These are phyloP conservation scores for Elymnias hypermnestra DNA, from an alignment of 1,140 invertebrate genomes.

Conservation along the genomic window DNA sequence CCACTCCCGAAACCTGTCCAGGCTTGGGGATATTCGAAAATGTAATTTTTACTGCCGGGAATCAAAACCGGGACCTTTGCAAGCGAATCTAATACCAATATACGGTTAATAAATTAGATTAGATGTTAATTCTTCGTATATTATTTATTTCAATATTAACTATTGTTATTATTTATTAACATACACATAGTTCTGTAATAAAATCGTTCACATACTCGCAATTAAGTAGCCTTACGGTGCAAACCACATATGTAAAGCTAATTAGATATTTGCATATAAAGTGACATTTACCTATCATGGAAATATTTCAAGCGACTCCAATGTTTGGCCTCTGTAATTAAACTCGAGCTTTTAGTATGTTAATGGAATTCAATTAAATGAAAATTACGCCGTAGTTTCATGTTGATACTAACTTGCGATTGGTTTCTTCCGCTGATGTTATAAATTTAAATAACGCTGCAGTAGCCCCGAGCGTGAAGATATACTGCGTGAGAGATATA, in stretches of 20 bases:
- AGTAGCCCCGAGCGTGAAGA: constrained; percentile 16
- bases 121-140: too few species aligned
- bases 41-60: too few species aligned
- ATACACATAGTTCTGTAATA: too few species aligned
- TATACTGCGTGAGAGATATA: constrained; percentile 2
- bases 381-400: constrained; percentile 48
- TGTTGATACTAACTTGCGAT: constrained; percentile 54
- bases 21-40: too few species aligned
- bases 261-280: constrained; percentile 44
- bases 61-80: too few species aligned
- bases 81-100: too few species aligned
- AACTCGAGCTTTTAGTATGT: constrained; percentile 59
- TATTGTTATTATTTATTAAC: too few species aligned
- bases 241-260: constrained; percentile 12
- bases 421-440: constrained; percentile 40
- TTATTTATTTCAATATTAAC: too few species aligned
- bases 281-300: constrained; percentile 41
- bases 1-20: too few species aligned
- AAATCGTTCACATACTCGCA: too few species aligned
- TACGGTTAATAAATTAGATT: too few species aligned
- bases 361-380: constrained; percentile 68
- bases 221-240: background rate
- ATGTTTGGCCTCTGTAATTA: constrained; percentile 53
- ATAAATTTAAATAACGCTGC: constrained; percentile 26
- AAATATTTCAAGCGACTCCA: constrained; percentile 45